Conservation (phyloP, 2,113 vertebrate species). For the Microtus pennsylvanicus region DNA sequence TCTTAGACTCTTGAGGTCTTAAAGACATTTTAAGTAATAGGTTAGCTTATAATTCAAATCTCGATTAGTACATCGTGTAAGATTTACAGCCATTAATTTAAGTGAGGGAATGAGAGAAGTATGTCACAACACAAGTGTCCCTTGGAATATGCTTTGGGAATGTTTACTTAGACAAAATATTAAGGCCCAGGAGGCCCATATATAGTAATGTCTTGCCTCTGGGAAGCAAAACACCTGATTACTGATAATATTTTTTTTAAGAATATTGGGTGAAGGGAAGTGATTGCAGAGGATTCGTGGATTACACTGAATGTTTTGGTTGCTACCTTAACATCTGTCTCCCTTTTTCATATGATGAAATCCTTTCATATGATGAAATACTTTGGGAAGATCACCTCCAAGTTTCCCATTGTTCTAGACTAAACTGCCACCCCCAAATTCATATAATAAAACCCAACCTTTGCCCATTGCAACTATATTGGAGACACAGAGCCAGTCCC, state of each 20-base stretch:
- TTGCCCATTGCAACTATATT: background rate
- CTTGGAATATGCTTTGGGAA: conserved; percentile 41
- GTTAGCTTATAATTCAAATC: conserved; percentile 15
- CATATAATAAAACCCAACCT: background rate
- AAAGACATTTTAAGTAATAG: conserved; percentile 29
- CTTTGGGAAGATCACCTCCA: background rate
- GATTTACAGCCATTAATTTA: background rate
- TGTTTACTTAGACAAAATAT: conserved; percentile 61
- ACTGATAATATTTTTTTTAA: background rate
- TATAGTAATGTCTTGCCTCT: background rate
- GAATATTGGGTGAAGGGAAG: background rate
- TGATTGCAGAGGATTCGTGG: background rate
- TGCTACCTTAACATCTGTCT: background rate
- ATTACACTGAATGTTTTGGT: background rate
- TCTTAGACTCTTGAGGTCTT: background rate
- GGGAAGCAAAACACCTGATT: background rate
- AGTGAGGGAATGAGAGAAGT: background rate
- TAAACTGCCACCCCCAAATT: background rate
- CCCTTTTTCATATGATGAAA: background rate
- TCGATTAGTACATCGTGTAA: background rate
- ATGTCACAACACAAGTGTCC: background rate
- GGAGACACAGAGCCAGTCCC: background rate
- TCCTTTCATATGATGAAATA: no score
- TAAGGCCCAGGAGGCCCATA: background rate
- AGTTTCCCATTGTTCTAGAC: background rate